Percentiles rank a stretch among this genome's conserved stretches.
These are phyloP conservation scores for Galerucella nymphaeae DNA, from an alignment of 2,888 invertebrate genomes.

Conservation along the genomic window DNA sequence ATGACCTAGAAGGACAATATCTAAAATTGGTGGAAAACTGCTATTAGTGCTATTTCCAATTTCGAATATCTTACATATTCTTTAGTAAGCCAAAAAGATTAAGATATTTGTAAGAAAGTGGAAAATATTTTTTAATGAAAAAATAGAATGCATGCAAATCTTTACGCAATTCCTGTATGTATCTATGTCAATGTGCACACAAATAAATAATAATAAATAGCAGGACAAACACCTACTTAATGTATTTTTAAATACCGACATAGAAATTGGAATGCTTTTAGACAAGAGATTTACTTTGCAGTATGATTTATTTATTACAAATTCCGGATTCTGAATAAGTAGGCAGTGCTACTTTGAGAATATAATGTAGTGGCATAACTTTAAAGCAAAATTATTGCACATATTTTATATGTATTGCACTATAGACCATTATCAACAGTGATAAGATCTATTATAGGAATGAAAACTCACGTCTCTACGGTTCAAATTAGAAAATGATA, in stretches of 20 bases:
- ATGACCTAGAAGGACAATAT: too few species aligned
- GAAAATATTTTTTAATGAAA: too few species aligned
- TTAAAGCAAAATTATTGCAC: constrained; percentile 1
- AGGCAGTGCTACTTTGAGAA: neutral
- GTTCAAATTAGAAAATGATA: constrained; percentile 21
- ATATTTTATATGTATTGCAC: neutral
- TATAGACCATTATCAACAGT: neutral
- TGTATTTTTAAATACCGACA: neutral
- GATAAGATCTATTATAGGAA: constrained; percentile 3
- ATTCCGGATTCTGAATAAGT: constrained; percentile 1
- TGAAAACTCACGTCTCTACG: constrained; percentile 15
- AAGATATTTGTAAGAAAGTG: too few species aligned
- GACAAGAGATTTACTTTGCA: neutral
- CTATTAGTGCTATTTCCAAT: too few species aligned
- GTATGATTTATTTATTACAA: constrained; percentile 7
- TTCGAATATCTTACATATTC: too few species aligned
- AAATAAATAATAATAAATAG: neutral
- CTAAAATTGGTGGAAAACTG: too few species aligned
- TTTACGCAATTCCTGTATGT: too few species aligned
- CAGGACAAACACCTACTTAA: neutral
- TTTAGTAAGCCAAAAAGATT: too few species aligned
- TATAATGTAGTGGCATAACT: neutral
- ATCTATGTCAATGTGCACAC: neutral
- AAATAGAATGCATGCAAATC: too few species aligned
- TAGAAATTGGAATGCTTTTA: constrained; percentile 11